Conservation (phyloP, 2,888 invertebrate genomes). For the Heliconius cydno region DNA sequence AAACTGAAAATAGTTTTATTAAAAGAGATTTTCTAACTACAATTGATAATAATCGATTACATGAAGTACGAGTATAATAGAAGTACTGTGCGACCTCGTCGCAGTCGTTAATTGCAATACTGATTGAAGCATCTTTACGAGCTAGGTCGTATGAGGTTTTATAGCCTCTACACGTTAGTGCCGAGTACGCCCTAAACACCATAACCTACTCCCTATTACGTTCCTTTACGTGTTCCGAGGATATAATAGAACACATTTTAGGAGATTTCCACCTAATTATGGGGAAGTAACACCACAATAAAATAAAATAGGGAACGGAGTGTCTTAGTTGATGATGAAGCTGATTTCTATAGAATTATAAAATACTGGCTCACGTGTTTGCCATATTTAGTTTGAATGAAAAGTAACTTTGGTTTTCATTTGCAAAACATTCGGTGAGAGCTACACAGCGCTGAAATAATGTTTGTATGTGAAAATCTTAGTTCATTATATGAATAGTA, state of each 20-base stretch:
- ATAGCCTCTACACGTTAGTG: slow-evolving; percentile 34
- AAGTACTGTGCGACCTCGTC: slow-evolving; percentile 26
- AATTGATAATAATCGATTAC: slow-evolving; percentile 8
- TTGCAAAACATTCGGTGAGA: too few relatives aligned
- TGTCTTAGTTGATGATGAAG: too few relatives aligned
- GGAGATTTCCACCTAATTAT: neutral
- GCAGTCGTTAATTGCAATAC: slow-evolving; percentile 62
- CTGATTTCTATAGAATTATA: too few relatives aligned
- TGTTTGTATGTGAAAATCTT: too few relatives aligned
- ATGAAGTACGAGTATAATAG: slow-evolving; percentile 11
- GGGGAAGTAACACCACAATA: too few relatives aligned
- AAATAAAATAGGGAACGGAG: too few relatives aligned
- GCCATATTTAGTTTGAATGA: neutral
- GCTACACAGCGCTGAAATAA: too few relatives aligned
- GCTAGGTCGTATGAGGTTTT: slow-evolving; percentile 39
- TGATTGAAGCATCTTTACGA: slow-evolving; percentile 68
- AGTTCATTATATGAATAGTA: too few relatives aligned
- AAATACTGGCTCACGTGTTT: neutral
- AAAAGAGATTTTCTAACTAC: neutral
- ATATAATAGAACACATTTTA: neutral
- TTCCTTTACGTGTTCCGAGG: slow-evolving; percentile 20
- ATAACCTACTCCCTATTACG: slow-evolving; percentile 27
- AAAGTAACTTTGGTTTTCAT: too few relatives aligned
- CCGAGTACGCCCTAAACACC: slow-evolving; percentile 31
- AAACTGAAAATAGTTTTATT: neutral